Evolutionary conservation across 92 coral and sea anemone species (phyloP).

Genomic region (Montipora capitata): DNA sequence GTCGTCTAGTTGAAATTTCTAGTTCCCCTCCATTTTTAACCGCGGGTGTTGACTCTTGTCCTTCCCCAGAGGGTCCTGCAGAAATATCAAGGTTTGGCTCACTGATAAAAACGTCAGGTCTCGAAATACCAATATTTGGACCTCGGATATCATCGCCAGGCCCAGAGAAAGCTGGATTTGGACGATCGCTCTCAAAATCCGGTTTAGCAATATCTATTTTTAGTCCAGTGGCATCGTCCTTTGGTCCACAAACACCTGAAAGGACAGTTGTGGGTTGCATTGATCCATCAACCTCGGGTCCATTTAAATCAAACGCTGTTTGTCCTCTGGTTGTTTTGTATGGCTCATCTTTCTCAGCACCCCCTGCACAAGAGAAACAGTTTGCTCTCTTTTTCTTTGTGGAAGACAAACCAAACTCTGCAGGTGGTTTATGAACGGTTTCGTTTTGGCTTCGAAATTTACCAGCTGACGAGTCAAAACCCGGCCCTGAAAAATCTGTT

Average conservation of each 20-base stretch:
- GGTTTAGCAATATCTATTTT: too few species aligned
- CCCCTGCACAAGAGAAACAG: slow-evolving; percentile 32
- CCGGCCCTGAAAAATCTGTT: slow-evolving; percentile 3
- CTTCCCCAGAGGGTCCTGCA: not conserved
- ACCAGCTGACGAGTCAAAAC: slow-evolving; percentile 2
- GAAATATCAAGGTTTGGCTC: too few species aligned
- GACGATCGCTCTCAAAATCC: too few species aligned
- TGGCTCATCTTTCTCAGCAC: slow-evolving; percentile 27
- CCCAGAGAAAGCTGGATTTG: not conserved
- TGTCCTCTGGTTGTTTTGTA: slow-evolving; percentile 21
- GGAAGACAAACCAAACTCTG: slow-evolving; percentile 18
- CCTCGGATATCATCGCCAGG: slow-evolving; percentile 3
- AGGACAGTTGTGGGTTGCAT: not conserved
- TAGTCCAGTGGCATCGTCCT: not conserved
- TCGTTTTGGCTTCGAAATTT: not conserved
- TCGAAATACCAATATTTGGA: not conserved
- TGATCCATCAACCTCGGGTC: slow-evolving; percentile 26
- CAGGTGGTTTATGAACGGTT: not conserved
- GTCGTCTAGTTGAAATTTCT: not conserved
- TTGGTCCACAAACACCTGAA: not conserved
- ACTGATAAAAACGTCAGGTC: not conserved
- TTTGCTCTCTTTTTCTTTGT: slow-evolving; percentile 29
- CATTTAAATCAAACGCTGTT: not conserved
- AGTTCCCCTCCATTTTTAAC: slow-evolving; percentile 15
- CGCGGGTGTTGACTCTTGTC: too few species aligned